Evolutionary conservation across 1,140 invertebrate species (phyloP).

Genomic region (Chrysopa pallens): DNA sequence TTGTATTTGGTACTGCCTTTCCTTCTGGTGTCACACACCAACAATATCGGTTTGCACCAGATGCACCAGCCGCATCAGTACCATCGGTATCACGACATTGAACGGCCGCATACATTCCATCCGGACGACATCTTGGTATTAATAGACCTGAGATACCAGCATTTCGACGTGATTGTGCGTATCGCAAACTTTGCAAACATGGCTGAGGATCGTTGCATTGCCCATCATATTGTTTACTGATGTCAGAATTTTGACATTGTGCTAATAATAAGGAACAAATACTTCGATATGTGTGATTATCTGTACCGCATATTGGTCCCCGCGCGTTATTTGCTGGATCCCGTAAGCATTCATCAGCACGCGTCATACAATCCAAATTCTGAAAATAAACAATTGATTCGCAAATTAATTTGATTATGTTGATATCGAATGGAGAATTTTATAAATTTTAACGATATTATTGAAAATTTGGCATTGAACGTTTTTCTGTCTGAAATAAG

Average conservation of each 20-base stretch:
- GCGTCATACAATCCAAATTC: no score
- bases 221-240: neutral
- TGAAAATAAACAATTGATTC: no score
- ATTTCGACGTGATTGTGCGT: conserved; percentile 5
- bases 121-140: conserved; percentile 52
- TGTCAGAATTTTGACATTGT: conserved; percentile 34
- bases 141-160: conserved; percentile 26
- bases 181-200: conserved; percentile 1
- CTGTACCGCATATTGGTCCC: conserved; percentile 42
- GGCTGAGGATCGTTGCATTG: conserved; percentile 3
- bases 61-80: conserved; percentile 21
- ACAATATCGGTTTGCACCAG: conserved; percentile 27
- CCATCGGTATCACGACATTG: conserved; percentile 65
- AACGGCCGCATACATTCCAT: conserved; percentile 64
- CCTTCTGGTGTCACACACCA: conserved; percentile 74
- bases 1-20: conserved; percentile 55
- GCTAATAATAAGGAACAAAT: conserved; percentile 55
- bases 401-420: no score
- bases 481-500: no score
- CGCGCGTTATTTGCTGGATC: no score
- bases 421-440: no score
- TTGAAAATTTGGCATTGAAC: no score
- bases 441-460: no score
- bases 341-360: no score
- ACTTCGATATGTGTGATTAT: conserved; percentile 59